Evolutionary conservation across 2,888 invertebrate genomes (phyloP).

Genomic region (Drepana falcataria): DNA sequence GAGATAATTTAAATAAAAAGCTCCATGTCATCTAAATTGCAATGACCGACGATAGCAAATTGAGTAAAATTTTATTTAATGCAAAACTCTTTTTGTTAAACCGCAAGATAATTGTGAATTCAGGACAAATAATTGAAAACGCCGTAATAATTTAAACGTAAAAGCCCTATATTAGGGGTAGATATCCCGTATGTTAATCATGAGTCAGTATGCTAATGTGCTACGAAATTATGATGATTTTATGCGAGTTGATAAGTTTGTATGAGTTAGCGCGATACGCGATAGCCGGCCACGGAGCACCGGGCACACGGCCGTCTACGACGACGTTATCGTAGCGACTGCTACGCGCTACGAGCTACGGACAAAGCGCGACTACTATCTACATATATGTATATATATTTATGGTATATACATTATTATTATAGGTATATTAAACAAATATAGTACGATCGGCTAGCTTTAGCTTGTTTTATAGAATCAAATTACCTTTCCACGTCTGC

Average conservation of each 20-base stretch:
- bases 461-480: too few relatives aligned
- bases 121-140: not conserved
- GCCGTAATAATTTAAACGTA: not conserved
- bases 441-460: too few relatives aligned
- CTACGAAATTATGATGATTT: conserved; percentile 1
- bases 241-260: conserved; percentile 5
- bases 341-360: conserved; percentile 49
- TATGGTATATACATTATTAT: too few relatives aligned
- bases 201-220: conserved; percentile 1
- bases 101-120: not conserved
- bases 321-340: conserved; percentile 48
- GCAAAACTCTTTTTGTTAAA: not conserved
- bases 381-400: conserved; percentile 6
- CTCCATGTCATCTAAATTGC: not conserved
- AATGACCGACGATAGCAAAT: not conserved
- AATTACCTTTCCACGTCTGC: too few relatives aligned
- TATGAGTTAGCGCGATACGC: conserved; percentile 7
- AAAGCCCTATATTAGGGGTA: not conserved
- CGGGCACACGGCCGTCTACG: conserved; percentile 34
- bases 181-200: conserved; percentile 1
- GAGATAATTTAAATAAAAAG: too few relatives aligned
- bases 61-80: not conserved
- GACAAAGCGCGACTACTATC: conserved; percentile 6
- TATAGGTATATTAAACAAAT: too few relatives aligned
- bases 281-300: conserved; percentile 5